These are phyloP conservation scores for Pomatostomus ruficeps DNA, from an alignment of 2,113 vertebrate species.

Conservation along the genomic window DNA sequence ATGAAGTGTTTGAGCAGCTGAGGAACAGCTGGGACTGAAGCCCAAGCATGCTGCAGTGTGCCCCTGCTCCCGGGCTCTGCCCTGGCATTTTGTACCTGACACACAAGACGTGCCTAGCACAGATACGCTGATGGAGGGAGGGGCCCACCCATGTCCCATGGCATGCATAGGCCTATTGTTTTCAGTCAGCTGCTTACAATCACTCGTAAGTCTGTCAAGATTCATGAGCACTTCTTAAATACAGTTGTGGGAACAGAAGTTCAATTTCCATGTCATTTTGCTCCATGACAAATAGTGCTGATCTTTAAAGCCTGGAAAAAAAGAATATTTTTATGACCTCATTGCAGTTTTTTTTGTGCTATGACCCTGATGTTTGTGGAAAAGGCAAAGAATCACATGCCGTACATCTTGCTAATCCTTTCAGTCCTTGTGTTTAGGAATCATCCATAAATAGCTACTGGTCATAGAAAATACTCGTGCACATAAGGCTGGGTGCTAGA, in stretches of 20 bases:
- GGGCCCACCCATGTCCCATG: background rate
- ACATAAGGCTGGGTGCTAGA: background rate
- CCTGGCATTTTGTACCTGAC: background rate
- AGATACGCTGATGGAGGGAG: background rate
- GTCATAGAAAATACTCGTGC: background rate
- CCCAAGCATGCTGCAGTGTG: background rate
- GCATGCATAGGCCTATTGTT: constrained; percentile 32
- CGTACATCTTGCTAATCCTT: background rate
- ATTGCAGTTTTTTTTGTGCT: background rate
- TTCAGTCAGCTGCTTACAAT: constrained; percentile 33
- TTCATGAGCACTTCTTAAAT: constrained; percentile 23
- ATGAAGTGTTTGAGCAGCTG: background rate
- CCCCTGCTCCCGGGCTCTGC: background rate
- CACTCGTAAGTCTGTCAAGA: constrained; percentile 58
- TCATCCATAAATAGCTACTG: background rate
- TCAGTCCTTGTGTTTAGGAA: background rate
- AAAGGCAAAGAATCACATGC: background rate
- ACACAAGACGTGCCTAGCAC: background rate
- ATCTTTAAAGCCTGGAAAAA: constrained; percentile 30
- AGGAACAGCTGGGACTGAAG: background rate
- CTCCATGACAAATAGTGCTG: constrained; percentile 24
- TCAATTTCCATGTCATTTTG: constrained; percentile 27
- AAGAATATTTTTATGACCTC: constrained; percentile 12
- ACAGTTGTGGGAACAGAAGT: constrained; percentile 62
- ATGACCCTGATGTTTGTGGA: background rate